Conservation (phyloP, 2,888 invertebrate genomes). For the Caenorhabditis japonica region DNA sequence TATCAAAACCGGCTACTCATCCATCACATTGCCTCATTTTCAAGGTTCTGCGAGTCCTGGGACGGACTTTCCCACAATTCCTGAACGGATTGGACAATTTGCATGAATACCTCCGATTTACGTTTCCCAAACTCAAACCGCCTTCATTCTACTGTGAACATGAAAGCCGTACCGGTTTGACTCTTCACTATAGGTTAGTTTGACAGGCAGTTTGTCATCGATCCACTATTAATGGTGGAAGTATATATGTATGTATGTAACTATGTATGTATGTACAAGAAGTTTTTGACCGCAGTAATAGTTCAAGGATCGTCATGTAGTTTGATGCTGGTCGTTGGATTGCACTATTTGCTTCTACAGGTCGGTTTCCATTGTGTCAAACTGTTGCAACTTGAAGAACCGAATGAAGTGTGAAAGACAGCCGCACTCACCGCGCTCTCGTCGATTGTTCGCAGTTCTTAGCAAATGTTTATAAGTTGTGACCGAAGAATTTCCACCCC, state of each 20-base stretch:
- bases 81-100: slow-evolving; percentile 76
- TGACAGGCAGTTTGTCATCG: too few species aligned
- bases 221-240: slow-evolving; percentile 4
- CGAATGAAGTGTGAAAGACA: slow-evolving; percentile 35
- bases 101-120: slow-evolving; percentile 73
- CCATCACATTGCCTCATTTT: slow-evolving; percentile 17
- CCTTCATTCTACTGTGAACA: slow-evolving; percentile 97
- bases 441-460: slow-evolving; percentile 30
- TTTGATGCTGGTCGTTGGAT: slow-evolving; percentile 34
- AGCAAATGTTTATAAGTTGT: slow-evolving; percentile 43
- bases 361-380: slow-evolving; percentile 36
- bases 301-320: slow-evolving; percentile 44
- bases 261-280: slow-evolving; percentile 33
- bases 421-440: slow-evolving; percentile 12
- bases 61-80: slow-evolving; percentile 75
- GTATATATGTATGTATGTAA: neutral
- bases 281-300: slow-evolving; percentile 29
- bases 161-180: slow-evolving; percentile 91
- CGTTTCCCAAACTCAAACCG: slow-evolving; percentile 84
- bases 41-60: slow-evolving; percentile 72
- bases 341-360: slow-evolving; percentile 9
- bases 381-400: slow-evolving; percentile 47
- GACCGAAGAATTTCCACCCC: slow-evolving; percentile 40
- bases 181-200: slow-evolving; percentile 86
- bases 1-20: slow-evolving; percentile 5